Evolutionary conservation across 2,888 invertebrate genomes (phyloP).

Genomic region (Lasius platythorax): DNA sequence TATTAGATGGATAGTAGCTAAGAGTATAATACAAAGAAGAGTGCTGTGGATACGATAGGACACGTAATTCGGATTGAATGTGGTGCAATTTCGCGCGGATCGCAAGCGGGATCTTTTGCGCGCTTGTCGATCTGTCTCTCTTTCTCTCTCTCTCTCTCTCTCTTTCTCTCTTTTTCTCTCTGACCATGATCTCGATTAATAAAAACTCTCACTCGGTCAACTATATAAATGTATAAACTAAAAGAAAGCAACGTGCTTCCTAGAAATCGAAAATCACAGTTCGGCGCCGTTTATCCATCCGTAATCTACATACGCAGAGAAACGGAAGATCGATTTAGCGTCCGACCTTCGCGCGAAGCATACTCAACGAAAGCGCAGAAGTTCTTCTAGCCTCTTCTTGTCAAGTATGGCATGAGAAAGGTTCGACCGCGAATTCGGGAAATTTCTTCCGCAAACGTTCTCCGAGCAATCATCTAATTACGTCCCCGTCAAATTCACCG

Average conservation of each 20-base stretch:
- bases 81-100: conserved; percentile 60
- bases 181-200: conserved; percentile 15
- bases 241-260: conserved; percentile 23
- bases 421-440: not conserved
- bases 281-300: conserved; percentile 12
- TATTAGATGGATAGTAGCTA: conserved; percentile 76
- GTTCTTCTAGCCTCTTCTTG: not conserved
- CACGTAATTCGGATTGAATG: conserved; percentile 75
- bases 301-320: conserved; percentile 2
- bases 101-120: conserved; percentile 38
- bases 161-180: not conserved
- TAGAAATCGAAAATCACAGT: conserved; percentile 63
- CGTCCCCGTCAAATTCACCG: not conserved
- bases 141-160: not conserved
- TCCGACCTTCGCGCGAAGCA: not conserved
- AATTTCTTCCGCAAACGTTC: not conserved
- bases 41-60: conserved; percentile 76
- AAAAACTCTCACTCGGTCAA: conserved; percentile 18
- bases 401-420: conserved; percentile 21
- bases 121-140: conserved; percentile 23
- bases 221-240: conserved; percentile 25
- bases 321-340: conserved; percentile 15
- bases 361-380: not conserved
- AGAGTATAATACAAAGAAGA: conserved; percentile 80
- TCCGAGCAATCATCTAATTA: not conserved